Percentiles rank a stretch among this genome's conserved stretches.
Conservation (phyloP, 2,797 vertebrate genomes). For the Triplophysa yarkandensis region DNA sequence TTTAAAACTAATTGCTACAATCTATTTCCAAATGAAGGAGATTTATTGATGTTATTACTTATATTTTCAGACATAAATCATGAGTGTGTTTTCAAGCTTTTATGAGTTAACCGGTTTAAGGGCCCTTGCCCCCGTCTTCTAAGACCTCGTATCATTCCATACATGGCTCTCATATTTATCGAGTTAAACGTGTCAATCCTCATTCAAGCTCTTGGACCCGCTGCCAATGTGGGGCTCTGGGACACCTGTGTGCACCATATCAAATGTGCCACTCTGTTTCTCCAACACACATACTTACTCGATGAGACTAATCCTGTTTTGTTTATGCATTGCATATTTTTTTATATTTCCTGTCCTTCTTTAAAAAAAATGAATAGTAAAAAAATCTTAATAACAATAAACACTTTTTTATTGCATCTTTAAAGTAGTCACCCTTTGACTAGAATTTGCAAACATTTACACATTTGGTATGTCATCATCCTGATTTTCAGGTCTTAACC, state of each 20-base stretch:
- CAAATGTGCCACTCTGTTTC: constrained; percentile 44
- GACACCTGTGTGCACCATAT: constrained; percentile 55
- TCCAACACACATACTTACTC: background rate
- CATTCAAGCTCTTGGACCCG: constrained; percentile 50
- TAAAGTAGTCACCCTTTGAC: no score
- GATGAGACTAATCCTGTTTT: background rate
- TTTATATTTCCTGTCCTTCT: constrained; percentile 1
- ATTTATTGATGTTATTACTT: constrained; percentile 52
- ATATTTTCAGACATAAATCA: constrained; percentile 55
- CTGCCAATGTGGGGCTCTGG: constrained; percentile 37
- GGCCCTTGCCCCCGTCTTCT: constrained; percentile 22
- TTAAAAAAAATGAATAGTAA: no score
- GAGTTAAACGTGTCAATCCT: constrained; percentile 57
- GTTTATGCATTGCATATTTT: constrained; percentile 21
- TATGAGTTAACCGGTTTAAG: constrained; percentile 31
- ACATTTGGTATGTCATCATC: no score
- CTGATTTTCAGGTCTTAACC: no score
- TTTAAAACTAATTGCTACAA: constrained; percentile 53
- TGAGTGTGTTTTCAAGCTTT: constrained; percentile 33
- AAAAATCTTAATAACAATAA: no score
- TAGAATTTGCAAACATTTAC: no score
- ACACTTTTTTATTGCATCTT: no score
- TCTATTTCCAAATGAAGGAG: constrained; percentile 51
- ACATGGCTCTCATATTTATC: constrained; percentile 59
- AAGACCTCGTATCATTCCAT: constrained; percentile 45